phyloP scores from a whole-genome alignment of 2,113 vertebrate species.

The Excalfactoria chinensis region DNA sequence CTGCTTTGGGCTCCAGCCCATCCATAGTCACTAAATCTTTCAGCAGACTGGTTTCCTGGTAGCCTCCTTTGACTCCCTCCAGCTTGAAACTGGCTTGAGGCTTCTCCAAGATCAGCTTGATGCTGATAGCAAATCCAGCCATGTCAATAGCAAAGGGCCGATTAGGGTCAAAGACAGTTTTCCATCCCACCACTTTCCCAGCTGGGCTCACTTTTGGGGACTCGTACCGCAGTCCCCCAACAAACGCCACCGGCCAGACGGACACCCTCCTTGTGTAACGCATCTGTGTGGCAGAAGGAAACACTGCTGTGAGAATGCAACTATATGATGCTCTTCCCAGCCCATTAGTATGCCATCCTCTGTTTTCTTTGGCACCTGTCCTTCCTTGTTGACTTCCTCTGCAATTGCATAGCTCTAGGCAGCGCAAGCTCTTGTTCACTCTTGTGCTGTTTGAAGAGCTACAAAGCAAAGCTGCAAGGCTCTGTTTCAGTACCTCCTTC shows the following conservation, averaged over 20 bases:
- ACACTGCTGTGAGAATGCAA: background rate
- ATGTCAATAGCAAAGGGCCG: conserved; percentile 91
- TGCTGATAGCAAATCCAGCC: conserved; percentile 89
- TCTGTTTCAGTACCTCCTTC: background rate
- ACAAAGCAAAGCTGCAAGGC: background rate
- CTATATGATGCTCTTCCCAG: rapidly evolving
- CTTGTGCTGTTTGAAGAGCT: background rate
- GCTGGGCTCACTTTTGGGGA: conserved; percentile 84
- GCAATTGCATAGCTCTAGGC: background rate
- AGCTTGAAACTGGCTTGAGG: conserved; percentile 88
- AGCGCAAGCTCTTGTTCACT: background rate
- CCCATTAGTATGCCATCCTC: background rate
- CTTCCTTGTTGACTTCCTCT: background rate
- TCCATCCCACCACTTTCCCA: conserved; percentile 89
- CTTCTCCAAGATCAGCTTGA: conserved; percentile 84
- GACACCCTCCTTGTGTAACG: conserved; percentile 86
- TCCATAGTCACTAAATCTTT: conserved; percentile 86
- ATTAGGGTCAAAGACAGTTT: conserved; percentile 86
- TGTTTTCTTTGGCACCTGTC: background rate
- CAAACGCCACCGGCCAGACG: conserved; percentile 90
- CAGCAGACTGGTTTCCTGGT: conserved; percentile 88
- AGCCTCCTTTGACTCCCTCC: conserved; percentile 86
- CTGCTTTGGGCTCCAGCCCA: conserved; percentile 88
- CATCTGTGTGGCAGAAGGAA: conserved; percentile 80
- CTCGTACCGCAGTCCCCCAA: conserved; percentile 85